phyloP scores from a whole-genome alignment of 2,797 vertebrate genomes.

The Delichon dasypus region DNA sequence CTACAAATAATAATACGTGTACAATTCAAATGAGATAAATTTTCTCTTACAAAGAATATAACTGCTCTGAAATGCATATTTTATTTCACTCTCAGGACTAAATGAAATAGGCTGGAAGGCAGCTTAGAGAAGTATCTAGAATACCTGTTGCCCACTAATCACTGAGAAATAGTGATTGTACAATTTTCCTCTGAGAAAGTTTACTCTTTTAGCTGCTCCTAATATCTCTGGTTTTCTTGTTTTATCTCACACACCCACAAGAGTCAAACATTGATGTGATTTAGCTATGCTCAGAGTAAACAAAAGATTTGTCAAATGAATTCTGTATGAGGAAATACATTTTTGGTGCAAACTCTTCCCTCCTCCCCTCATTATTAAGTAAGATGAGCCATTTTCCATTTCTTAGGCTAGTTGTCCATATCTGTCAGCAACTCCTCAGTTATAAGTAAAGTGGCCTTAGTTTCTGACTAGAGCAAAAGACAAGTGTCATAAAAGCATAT shows the following conservation, averaged over 20 bases:
- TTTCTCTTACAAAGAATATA: background rate
- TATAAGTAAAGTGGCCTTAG: background rate
- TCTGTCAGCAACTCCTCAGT: background rate
- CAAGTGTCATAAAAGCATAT: background rate
- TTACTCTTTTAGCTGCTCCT: background rate
- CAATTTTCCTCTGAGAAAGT: background rate
- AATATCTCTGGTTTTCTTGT: background rate
- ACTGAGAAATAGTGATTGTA: background rate
- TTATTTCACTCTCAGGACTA: background rate
- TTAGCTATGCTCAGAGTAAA: background rate
- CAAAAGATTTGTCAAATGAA: background rate
- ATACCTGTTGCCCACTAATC: background rate
- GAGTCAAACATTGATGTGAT: background rate
- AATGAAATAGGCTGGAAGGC: background rate
- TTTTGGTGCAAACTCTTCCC: background rate
- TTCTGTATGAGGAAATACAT: background rate
- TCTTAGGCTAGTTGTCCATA: background rate
- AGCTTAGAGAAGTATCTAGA: background rate
- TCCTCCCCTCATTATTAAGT: background rate
- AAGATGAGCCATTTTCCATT: background rate
- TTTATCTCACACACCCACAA: background rate
- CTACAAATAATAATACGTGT: background rate
- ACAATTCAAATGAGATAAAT: background rate
- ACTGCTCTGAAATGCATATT: background rate
- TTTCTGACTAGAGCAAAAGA: background rate